These are phyloP conservation scores for Antheraea yamamai DNA, from an alignment of 2,888 invertebrate genomes.

Conservation along the genomic window DNA sequence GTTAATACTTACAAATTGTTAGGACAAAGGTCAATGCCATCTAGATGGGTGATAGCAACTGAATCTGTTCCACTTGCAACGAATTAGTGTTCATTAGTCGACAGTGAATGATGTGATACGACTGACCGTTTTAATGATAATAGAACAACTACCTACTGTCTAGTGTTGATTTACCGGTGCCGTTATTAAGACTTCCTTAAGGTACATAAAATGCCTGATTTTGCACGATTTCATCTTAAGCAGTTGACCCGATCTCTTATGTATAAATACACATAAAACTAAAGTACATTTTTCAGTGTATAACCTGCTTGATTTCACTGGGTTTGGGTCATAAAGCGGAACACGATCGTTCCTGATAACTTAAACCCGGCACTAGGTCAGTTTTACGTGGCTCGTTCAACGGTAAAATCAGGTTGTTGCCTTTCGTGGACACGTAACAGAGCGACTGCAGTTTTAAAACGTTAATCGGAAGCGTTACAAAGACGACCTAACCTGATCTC, in stretches of 20 bases:
- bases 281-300: slow-evolving; percentile 16
- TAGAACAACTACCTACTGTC: slow-evolving; percentile 35
- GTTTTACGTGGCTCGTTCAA: slow-evolving; percentile 77
- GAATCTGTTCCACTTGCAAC: slow-evolving; percentile 81
- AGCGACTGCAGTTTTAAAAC: slow-evolving; percentile 77
- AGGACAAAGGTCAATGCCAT: slow-evolving; percentile 75
- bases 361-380: slow-evolving; percentile 79
- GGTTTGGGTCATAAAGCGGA: slow-evolving; percentile 60
- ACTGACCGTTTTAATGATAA: slow-evolving; percentile 48
- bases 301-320: slow-evolving; percentile 46
- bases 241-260: slow-evolving; percentile 37
- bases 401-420: slow-evolving; percentile 80
- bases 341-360: slow-evolving; percentile 73
- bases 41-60: slow-evolving; percentile 75
- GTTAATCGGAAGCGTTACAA: slow-evolving; percentile 54
- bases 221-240: slow-evolving; percentile 45
- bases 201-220: slow-evolving; percentile 56
- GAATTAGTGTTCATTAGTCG: slow-evolving; percentile 76
- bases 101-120: slow-evolving; percentile 59
- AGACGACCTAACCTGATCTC: slow-evolving; percentile 47
- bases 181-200: slow-evolving; percentile 56
- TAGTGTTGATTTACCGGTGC: slow-evolving; percentile 45
- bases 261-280: slow-evolving; percentile 30
- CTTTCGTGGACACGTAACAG: slow-evolving; percentile 73
- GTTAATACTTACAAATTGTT: slow-evolving; percentile 56